Percentiles rank a stretch among this genome's conserved stretches.
Evolutionary conservation across 2,888 invertebrate genomes (phyloP).

Genomic region (Microplitis deprimator): DNA sequence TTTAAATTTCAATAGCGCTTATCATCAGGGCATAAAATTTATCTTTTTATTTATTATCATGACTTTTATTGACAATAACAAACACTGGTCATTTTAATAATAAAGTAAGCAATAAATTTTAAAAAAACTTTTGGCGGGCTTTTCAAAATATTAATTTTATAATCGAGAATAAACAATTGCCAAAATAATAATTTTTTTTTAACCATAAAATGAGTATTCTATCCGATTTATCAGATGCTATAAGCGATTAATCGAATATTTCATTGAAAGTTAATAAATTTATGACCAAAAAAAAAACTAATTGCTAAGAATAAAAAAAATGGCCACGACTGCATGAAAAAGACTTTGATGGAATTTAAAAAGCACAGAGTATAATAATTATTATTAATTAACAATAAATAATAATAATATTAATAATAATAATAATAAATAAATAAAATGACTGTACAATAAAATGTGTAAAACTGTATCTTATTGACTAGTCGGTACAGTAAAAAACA

Average conservation of each 20-base stretch:
- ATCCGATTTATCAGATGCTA: too few species aligned
- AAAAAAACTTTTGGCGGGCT: too few species aligned
- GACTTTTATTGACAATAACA: too few species aligned
- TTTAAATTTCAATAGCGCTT: background rate
- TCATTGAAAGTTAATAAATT: background rate
- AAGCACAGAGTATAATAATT: slow-evolving; percentile 20
- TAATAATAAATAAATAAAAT: slow-evolving; percentile 42
- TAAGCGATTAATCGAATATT: background rate
- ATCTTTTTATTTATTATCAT: too few species aligned
- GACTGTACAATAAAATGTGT: slow-evolving; percentile 59
- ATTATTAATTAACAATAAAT: slow-evolving; percentile 2
- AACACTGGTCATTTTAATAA: too few species aligned
- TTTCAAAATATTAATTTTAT: too few species aligned
- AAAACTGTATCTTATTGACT: slow-evolving; percentile 62
- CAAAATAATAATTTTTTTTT: too few species aligned
- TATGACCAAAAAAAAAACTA: background rate
- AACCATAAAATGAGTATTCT: too few species aligned
- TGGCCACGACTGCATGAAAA: slow-evolving; percentile 47
- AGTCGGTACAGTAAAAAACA: slow-evolving; percentile 59
- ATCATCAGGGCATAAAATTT: too few species aligned
- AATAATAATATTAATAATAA: slow-evolving; percentile 22
- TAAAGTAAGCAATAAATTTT: too few species aligned
- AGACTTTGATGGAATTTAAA: slow-evolving; percentile 50
- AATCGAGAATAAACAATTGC: too few species aligned
- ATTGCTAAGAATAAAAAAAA: too few species aligned